phyloP scores from a whole-genome alignment of 92 coral and sea anemone species.

The Muricea muricata region DNA sequence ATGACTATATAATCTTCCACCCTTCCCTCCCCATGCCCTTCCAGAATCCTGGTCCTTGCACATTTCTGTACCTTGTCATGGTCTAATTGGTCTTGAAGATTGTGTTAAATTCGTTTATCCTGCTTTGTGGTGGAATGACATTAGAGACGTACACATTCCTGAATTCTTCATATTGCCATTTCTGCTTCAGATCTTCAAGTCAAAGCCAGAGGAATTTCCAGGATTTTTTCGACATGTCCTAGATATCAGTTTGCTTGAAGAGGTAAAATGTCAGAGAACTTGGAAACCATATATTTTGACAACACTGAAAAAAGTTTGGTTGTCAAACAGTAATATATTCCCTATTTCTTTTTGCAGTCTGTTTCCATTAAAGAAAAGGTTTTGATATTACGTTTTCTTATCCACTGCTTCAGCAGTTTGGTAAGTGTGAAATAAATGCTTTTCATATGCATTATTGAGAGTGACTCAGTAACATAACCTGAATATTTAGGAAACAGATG shows the following conservation, averaged over 20 bases:
- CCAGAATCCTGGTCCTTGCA: no score
- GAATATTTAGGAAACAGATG: slow-evolving; percentile 89
- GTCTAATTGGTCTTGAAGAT: no score
- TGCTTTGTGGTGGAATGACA: no score
- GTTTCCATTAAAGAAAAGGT: slow-evolving; percentile 87
- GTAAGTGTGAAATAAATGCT: slow-evolving; percentile 55
- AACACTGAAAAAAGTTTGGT: no score
- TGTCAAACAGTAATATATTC: no score
- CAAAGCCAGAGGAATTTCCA: slow-evolving; percentile 79
- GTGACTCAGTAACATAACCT: no score
- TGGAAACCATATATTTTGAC: neutral
- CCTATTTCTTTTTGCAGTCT: slow-evolving; percentile 60
- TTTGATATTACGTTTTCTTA: slow-evolving; percentile 73
- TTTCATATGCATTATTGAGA: neutral
- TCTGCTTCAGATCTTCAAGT: slow-evolving; percentile 83
- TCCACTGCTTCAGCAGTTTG: slow-evolving; percentile 97
- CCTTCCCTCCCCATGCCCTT: no score
- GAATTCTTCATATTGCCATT: no score
- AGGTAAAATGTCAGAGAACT: slow-evolving; percentile 43
- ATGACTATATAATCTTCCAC: no score
- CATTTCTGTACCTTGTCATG: no score
- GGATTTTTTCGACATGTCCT: slow-evolving; percentile 82
- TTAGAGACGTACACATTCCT: no score
- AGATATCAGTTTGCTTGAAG: slow-evolving; percentile 78
- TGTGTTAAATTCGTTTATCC: no score